Base-by-base conservation (phyloP, 2,113 vertebrate species). In the Brachypodius melanocephalos region DNA sequence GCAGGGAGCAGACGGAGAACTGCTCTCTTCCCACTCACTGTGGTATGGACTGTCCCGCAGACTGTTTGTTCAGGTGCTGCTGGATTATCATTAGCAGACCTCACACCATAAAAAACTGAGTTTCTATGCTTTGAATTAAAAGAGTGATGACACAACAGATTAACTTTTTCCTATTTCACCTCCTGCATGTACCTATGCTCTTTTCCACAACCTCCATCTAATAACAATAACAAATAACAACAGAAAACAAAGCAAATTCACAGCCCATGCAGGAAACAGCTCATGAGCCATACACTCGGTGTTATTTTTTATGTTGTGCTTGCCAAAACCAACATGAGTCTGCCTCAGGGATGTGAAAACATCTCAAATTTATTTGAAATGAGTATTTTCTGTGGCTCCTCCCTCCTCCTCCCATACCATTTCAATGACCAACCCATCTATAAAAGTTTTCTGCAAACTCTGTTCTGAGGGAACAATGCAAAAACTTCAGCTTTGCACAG, bases 291-390 rank as follows among this genome's bases (percentile, higher is more conserved):
- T 81, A 90, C 96, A 95, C 83, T 96, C 89, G 59, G 87, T 95
- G 88, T 97, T 97, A 78, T 95, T 95, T 96, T 91, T 97, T 92
- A 29, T 46, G 67, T 87, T 38, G 14, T 93, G 62, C 88, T 52
- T 10, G 96, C 97, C 97, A 97, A 97, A 95, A 97, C 4, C 79
- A 97, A 96, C 93, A 97, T 73, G 80, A 97, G 72, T 88, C 86
- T 96, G 85, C 92, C 66, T 63, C 61, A 91, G 73, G 89, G 88
- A 95, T 95, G 90, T 94, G 96, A 95, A 94, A 93, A n/a, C 62
- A 87, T 87, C 81, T 85, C 57, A 0, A 62, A 97, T 97, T 95
- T 97, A 96, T 96, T 95, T 95, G 76, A 94, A 93, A 95, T 85
- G 29, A 90, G 87, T 93, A 78, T 92, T 96, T 96, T 94, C 94